Base-by-base conservation (phyloP, 2,797 vertebrate species). In the Falco columbarius region DNA sequence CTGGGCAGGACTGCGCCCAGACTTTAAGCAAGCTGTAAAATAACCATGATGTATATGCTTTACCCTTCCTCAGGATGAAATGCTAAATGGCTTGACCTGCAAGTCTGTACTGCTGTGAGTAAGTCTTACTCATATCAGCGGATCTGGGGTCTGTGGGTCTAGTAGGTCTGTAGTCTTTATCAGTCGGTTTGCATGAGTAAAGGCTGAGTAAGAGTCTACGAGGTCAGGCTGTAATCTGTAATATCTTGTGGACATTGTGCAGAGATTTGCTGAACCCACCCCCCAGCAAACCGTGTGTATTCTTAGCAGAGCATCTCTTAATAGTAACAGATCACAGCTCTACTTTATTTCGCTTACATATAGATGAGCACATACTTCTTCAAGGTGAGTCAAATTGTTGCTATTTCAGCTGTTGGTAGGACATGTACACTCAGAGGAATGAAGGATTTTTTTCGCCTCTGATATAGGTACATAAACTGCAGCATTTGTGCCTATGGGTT, bases 141-240 rank as follows among this genome's bases (percentile, higher is more conserved):
- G 89, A n/a, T n/a, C 86, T 34, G 56, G 79, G 82, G 40, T 77
- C 74, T 36, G 63, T 44, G 73, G 65, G 40, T 68, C 65, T 40
- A 22, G 59, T 10, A 56, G 61, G 47, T 74, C 90, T 71, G 59
- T 7, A 5, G 32, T 40, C 55, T 59, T 58, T 65, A 83, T 83
- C 93, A 38, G 58, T 19, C 1, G 0, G n/a, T 58, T 81, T 24
- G 72, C 49, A 1, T 96, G 93, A 97, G 94, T 89, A 92, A 94
- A 87, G 65, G 84, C 74, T 97, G 96, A 96, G 90, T 96, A 96
- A 97, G 90, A 95, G 89, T 26, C 76, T 63, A 14, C 27, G 17
- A 40, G 88, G 75, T 55, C 34, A 9, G 36, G 46, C 74, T 82
- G 82, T 23, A 42, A 11, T 19, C 77, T 51, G 42, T 46, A 74